phyloP scores from a whole-genome alignment of 2,113 vertebrate genomes.

The Acanthisitta chloris region DNA sequence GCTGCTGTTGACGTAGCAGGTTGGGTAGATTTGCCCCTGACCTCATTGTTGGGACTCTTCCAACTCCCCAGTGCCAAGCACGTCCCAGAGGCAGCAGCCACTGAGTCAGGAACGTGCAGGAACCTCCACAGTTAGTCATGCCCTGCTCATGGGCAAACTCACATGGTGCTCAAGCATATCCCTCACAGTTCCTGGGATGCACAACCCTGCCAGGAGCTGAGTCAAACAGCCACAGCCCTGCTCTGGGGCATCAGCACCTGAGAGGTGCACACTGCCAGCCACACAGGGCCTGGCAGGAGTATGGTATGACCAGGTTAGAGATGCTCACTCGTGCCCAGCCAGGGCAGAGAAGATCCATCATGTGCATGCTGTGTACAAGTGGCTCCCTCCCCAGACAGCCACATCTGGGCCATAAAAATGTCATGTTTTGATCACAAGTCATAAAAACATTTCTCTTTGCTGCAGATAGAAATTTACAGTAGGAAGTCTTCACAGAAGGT shows the following conservation, averaged over 20 bases:
- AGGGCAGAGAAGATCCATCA: not conserved
- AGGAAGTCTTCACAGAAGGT: not conserved
- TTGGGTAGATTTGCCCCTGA: not conserved
- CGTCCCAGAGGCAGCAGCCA: not conserved
- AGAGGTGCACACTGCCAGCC: not conserved
- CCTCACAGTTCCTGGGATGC: not conserved
- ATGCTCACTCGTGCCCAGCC: not conserved
- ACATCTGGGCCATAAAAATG: not conserved
- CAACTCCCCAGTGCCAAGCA: not conserved
- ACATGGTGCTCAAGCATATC: not conserved
- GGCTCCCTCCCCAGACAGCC: not conserved
- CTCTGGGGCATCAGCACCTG: fast-evolving
- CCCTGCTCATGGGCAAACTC: not conserved
- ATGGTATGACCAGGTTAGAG: not conserved
- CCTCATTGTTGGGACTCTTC: not conserved
- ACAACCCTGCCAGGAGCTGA: not conserved
- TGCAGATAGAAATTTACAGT: not conserved
- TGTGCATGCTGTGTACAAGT: not conserved
- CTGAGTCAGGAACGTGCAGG: not conserved
- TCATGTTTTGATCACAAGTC: not conserved
- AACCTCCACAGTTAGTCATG: not conserved
- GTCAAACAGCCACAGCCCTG: not conserved
- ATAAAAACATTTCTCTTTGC: not conserved
- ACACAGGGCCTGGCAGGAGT: not conserved
- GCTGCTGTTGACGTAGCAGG: fast-evolving